Base-by-base conservation (phyloP, 2,113 vertebrate genomes). In the Plecotus auritus region DNA sequence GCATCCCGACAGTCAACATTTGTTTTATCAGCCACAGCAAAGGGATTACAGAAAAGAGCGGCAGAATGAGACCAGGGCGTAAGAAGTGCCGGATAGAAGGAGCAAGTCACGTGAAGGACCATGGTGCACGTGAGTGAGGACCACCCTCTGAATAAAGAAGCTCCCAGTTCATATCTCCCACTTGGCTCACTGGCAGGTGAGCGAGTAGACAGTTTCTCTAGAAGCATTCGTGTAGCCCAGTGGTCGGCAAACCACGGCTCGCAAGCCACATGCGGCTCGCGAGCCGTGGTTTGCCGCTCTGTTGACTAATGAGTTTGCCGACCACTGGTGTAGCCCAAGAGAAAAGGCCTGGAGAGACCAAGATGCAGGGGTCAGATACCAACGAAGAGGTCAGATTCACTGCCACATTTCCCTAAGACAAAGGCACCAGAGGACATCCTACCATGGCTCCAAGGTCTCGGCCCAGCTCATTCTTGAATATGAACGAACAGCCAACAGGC, bases 121-220 rank as follows among this genome's bases (percentile, higher is more conserved):
- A 1, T 0, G 0, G 14, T 2, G 35, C 56, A 2, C 1, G 32
- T 6, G 4, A 6, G 7, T 0, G 9, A 16, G 45, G n/a, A 64
- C 35, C 20, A 7, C 28, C 28, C 17, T 1, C n/a, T 35, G 40
- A 14, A 30, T 23, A 59, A 23, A 61, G 14, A 32, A 22, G 8
- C 7, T 5, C 30, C 73, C 5, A 0, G n/a, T 7, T 1, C 3
- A 12, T 35, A 1, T 54, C n/a, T 88, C 88, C 88, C 40, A 40
- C 2, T 1, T 8, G 84, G 64, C 30, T 74, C 49, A 11, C 64
- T 0, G 7, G 59, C 28, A 5, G 5, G 28, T 13, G 5, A 54
- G 51, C 1, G 2, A 9, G 11, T 1, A 4, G 17, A 47, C 1
- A 2, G 26, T 59, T 14, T 82, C 61, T 47, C 45, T 9, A 23